Base-by-base conservation (phyloP, 2,113 vertebrate species). In the Clarias batrachus region DNA sequence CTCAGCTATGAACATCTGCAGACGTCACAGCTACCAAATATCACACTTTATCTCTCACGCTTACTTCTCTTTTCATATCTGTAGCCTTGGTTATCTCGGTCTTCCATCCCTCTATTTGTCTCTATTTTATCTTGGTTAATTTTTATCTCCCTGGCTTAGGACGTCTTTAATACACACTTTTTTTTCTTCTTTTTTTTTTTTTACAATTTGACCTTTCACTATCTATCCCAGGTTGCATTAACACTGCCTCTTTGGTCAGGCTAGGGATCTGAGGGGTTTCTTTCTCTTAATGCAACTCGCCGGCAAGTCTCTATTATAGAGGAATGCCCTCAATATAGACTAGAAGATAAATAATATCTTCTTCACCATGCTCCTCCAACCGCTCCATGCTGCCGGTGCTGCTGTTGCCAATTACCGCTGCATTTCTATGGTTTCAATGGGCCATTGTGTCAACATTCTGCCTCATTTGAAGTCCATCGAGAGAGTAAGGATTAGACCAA, bases 391-490 rank as follows among this genome's bases (percentile, higher is more conserved):
- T 57, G 81, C 68, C 60, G 86, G 25, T 65, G 77, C 78, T 37
- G 71, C 87, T 89, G 88, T 92, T 89, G 87, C 90, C 89, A 91
- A 89, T 93, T 92, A 91, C 88, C 52, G 59, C 81, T 71, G 85
- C 88, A 89, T 89, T 89, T 88, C 88, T 90, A 86, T 9, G 60
- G 70, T 89, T 88, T 93, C 89, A 93, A 87, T 91, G 87, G 88
- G 59, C 88, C 89, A 85, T 92, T 92, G 92, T 93, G 88, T 87
- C 63, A 87, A 86, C 77, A 90, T 82, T 89, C 87, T 83, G 91
- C 91, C 87, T 92, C 86, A 91, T 86, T 92, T 90, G 81, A 86
- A 91, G 81, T 90, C 85, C 87, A 89, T 81, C 85, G 86, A 88
- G 82, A 86, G 86, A 90, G 88, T 86, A 82, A 57, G 89, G 89